Conservation (phyloP, 2,113 vertebrate species). For the Brevimyrus niger region DNA sequence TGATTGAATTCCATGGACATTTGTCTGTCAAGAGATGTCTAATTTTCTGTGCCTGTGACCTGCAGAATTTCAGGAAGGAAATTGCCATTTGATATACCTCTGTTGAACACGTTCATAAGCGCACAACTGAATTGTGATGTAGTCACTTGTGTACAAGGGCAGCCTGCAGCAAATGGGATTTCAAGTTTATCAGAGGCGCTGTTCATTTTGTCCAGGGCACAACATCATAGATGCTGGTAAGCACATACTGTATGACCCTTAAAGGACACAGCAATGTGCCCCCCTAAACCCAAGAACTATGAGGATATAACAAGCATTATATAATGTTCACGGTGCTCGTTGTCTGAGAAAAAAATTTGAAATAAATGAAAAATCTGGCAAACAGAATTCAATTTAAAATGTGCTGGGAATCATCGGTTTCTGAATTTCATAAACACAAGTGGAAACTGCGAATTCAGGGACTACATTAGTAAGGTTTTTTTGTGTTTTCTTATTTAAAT, state of each 20-base stretch:
- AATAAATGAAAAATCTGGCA: neutral
- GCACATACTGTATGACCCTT: neutral
- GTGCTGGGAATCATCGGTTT: neutral
- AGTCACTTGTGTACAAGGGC: neutral
- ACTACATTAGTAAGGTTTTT: neutral
- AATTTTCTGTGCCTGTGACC: neutral
- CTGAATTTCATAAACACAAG: neutral
- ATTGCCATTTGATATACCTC: conserved; percentile 3
- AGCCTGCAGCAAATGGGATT: neutral
- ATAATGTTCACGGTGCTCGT: neutral
- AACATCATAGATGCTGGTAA: neutral
- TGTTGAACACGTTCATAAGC: neutral
- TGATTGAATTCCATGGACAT: neutral
- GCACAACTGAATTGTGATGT: neutral
- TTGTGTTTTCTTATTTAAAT: neutral
- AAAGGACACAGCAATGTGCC: neutral
- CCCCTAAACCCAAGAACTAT: neutral
- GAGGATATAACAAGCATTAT: neutral
- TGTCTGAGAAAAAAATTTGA: neutral
- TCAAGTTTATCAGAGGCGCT: neutral
- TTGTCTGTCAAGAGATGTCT: conserved; percentile 1
- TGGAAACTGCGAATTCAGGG: neutral
- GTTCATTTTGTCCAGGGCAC: neutral
- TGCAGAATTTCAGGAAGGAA: neutral
- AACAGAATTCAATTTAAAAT: neutral